A percentile compares a stretch with the other conserved stretches of the same genome.
Conservation (phyloP, 2,113 vertebrate genomes). For the Plestiodon gilberti region DNA sequence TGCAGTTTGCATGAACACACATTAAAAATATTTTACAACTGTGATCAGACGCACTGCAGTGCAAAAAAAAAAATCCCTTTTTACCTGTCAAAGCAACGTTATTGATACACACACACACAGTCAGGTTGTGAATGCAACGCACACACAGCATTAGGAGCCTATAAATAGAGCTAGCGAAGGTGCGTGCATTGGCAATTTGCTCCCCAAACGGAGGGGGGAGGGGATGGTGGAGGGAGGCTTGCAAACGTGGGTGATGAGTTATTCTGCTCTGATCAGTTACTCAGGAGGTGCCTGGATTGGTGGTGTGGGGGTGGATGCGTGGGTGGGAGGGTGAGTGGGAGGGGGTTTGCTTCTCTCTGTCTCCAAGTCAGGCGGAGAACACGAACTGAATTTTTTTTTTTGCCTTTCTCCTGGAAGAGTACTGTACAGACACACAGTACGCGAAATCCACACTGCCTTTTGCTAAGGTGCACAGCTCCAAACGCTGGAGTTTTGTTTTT, state of each 20-base stretch:
- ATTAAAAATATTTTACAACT: background rate
- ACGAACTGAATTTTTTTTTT: constrained; percentile 66
- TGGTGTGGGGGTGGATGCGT: constrained; percentile 64
- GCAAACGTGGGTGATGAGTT: constrained; percentile 67
- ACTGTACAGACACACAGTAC: constrained; percentile 81
- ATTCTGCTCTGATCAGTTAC: constrained; percentile 74
- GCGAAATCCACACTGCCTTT: constrained; percentile 79
- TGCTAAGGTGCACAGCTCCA: constrained; percentile 71
- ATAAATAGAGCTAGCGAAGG: constrained; percentile 65
- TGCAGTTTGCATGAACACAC: constrained; percentile 23
- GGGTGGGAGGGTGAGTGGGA: constrained; percentile 60
- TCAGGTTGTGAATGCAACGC: constrained; percentile 60
- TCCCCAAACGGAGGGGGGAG: constrained; percentile 41
- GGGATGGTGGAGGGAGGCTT: constrained; percentile 23
- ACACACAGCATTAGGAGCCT: constrained; percentile 60
- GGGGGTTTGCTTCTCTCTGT: constrained; percentile 40
- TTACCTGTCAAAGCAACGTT: constrained; percentile 64
- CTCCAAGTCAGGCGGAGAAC: constrained; percentile 78
- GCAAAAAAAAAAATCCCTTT: constrained; percentile 12
- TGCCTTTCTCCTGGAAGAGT: constrained; percentile 77
- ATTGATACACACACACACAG: constrained; percentile 41
- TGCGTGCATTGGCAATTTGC: constrained; percentile 55
- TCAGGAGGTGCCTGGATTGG: constrained; percentile 65
- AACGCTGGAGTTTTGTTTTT: constrained; percentile 74
- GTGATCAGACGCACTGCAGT: constrained; percentile 68